Percentiles rank a stretch among this genome's conserved stretches.
phyloP scores from a whole-genome alignment of 2,113 vertebrate genomes.

The Myotis lucifugus region DNA sequence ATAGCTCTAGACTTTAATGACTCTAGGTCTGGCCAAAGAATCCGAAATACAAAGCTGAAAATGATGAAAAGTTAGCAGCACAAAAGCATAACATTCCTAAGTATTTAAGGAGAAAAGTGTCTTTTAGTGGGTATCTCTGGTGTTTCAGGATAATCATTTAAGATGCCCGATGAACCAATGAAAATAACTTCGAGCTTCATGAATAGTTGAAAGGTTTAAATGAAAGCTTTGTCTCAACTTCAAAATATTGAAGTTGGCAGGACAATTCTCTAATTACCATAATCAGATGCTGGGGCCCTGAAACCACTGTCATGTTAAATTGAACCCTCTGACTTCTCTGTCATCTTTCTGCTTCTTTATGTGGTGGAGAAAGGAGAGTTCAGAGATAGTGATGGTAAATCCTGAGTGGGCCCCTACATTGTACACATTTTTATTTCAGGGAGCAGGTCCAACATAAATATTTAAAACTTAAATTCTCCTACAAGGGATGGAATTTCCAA shows the following conservation, averaged over 20 bases:
- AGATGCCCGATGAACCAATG: constrained; percentile 54
- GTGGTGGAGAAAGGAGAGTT: constrained; percentile 57
- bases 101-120: neutral
- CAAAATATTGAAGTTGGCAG: constrained; percentile 35
- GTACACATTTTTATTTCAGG: constrained; percentile 63
- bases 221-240: constrained; percentile 56
- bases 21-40: neutral
- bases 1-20: neutral
- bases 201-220: constrained; percentile 10
- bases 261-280: constrained; percentile 50
- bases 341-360: constrained; percentile 62
- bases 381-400: constrained; percentile 20
- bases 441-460: constrained; percentile 73
- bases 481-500: constrained; percentile 48
- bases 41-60: neutral
- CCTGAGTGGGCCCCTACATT: neutral
- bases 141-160: constrained; percentile 63
- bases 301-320: constrained; percentile 45
- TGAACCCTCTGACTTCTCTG: constrained; percentile 47
- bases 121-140: neutral
- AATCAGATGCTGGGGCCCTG: constrained; percentile 32
- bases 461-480: constrained; percentile 65
- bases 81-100: constrained; percentile 33
- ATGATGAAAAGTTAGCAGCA: neutral
- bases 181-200: constrained; percentile 50